Evolutionary conservation across 2,797 vertebrate species (phyloP).

Genomic region (Sebastes vulpes): DNA sequence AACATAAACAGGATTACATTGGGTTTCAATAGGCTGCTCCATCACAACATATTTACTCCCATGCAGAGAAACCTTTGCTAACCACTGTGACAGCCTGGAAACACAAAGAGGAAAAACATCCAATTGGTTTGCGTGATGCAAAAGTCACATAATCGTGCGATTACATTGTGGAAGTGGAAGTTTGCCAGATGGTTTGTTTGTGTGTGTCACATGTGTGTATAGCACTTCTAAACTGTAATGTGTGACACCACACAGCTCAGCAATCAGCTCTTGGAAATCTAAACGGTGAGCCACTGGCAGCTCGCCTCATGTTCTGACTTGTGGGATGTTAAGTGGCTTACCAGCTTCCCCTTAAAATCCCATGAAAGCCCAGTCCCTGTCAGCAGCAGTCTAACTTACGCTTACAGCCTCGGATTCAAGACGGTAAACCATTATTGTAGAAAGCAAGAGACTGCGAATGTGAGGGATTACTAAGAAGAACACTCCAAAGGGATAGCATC

Average conservation of each 20-base stretch:
- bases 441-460: constrained; percentile 47
- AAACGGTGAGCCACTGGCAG: constrained; percentile 62
- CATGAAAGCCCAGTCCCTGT: constrained; percentile 63
- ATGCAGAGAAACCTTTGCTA: constrained; percentile 10
- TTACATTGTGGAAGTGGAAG: constrained; percentile 11
- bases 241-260: constrained; percentile 53
- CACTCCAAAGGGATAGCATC: constrained; percentile 52
- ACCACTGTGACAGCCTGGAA: constrained; percentile 30
- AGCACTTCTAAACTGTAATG: constrained; percentile 45
- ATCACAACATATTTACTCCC: constrained; percentile 6
- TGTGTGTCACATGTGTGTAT: neutral
- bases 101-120: neutral
- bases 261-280: constrained; percentile 67
- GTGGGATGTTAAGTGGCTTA: constrained; percentile 75
- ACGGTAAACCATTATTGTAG: constrained; percentile 59
- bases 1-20: constrained; percentile 17
- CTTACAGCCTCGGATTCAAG: constrained; percentile 51
- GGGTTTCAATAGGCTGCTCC: constrained; percentile 23
- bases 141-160: constrained; percentile 20
- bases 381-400: constrained; percentile 49
- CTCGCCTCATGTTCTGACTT: constrained; percentile 58
- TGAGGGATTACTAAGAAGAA: constrained; percentile 57
- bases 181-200: constrained; percentile 48
- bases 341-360: constrained; percentile 65
- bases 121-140: constrained; percentile 15